These are phyloP conservation scores for Neolamprologus fasciatus DNA, from an alignment of 2,113 vertebrate species.

Conservation along the genomic window DNA sequence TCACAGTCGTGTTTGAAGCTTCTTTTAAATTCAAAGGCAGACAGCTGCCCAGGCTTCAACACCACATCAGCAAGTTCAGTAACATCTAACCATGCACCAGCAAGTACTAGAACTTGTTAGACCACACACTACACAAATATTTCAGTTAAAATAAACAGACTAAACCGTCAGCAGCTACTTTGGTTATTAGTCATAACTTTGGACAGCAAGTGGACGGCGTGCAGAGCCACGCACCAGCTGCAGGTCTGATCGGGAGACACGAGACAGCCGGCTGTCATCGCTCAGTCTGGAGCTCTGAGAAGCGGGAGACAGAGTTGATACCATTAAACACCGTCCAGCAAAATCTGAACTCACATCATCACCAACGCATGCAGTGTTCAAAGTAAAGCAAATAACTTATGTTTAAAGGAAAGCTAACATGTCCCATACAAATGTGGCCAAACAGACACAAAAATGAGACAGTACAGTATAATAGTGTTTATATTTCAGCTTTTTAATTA, in stretches of 20 bases:
- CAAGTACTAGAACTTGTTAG: not conserved
- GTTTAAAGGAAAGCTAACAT: not conserved
- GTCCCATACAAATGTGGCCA: not conserved
- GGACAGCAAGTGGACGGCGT: not conserved
- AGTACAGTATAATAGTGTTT: not conserved
- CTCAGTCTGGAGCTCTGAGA: slow-evolving; percentile 66
- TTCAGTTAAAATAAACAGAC: not conserved
- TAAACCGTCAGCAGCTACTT: not conserved
- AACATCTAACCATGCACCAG: not conserved
- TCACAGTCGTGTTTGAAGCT: not conserved
- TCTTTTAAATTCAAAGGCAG: not conserved
- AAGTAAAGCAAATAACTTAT: not conserved
- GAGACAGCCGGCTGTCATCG: slow-evolving; percentile 55
- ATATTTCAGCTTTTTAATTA: not conserved
- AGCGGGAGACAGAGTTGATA: not conserved
- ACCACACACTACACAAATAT: not conserved
- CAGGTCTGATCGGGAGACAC: slow-evolving; percentile 53
- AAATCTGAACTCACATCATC: not conserved
- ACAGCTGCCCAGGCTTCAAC: not conserved
- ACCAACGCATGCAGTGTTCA: not conserved
- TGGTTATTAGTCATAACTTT: not conserved
- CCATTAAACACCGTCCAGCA: not conserved
- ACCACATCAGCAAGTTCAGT: not conserved
- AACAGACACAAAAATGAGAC: not conserved
- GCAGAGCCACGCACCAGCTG: slow-evolving; percentile 52